Percentiles rank a stretch among this genome's conserved stretches.
These are phyloP conservation scores for Nothobranchius furzeri DNA, from an alignment of 2,113 vertebrate genomes.

Conservation along the genomic window DNA sequence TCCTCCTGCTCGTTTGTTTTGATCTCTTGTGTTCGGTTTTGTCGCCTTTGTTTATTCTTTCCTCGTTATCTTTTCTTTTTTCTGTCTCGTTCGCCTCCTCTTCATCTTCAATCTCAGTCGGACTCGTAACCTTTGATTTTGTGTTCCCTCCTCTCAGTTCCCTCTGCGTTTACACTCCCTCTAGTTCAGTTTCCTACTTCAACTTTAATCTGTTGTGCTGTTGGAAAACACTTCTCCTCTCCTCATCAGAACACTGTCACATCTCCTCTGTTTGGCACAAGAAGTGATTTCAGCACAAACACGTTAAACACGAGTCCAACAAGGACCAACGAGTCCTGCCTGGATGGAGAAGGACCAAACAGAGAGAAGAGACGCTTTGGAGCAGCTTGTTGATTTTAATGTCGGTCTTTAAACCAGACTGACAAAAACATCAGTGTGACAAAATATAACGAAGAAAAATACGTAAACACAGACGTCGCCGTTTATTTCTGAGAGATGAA, in stretches of 20 bases:
- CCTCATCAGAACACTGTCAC: neutral
- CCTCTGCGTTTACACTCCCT: conserved; percentile 4
- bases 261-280: neutral
- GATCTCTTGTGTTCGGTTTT: neutral
- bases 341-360: neutral
- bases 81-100: neutral
- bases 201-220: conserved; percentile 13
- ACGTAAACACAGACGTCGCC: neutral
- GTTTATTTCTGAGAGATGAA: neutral
- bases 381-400: neutral
- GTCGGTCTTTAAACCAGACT: neutral
- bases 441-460: neutral
- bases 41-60: neutral
- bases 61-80: neutral
- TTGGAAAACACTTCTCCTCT: neutral
- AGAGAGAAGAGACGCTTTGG: neutral
- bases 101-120: conserved; percentile 27
- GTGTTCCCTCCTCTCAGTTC: neutral
- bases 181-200: conserved; percentile 28
- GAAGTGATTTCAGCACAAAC: neutral
- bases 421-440: neutral
- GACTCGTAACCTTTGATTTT: conserved; percentile 29
- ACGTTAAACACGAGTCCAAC: neutral
- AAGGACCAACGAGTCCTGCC: neutral
- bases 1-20: neutral